Conservation (phyloP, 1,140 invertebrate species). For the Linepithema humile region DNA sequence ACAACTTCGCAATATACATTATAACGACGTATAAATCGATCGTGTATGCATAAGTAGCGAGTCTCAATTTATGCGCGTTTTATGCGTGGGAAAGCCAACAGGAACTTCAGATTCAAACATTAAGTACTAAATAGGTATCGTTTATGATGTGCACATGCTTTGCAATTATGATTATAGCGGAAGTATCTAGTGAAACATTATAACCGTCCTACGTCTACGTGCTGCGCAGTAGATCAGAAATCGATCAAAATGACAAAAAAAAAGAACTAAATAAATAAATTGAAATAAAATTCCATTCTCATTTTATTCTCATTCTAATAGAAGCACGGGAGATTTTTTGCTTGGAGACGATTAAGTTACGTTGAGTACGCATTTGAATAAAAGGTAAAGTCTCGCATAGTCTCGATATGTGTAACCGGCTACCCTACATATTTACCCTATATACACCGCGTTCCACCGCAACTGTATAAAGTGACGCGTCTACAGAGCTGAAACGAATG, state of each 20-base stretch:
- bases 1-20: not conserved
- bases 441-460: not conserved
- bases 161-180: not conserved
- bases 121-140: not conserved
- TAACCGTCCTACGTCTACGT: not conserved
- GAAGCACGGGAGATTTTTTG: not conserved
- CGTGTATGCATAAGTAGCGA: no score
- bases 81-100: not conserved
- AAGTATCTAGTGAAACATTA: conserved; percentile 5
- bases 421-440: conserved; percentile 40
- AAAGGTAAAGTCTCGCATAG: conserved; percentile 5
- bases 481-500: conserved; percentile 5
- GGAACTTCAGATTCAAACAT: not conserved
- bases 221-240: not conserved
- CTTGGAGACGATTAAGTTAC: not conserved
- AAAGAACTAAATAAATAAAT: not conserved
- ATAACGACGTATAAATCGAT: not conserved
- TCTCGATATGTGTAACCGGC: not conserved
- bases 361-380: not conserved
- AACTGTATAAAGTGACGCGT: conserved; percentile 5
- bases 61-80: not conserved
- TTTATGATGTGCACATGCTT: conserved; percentile 35
- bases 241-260: not conserved
- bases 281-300: no score
- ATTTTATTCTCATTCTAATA: not conserved